Evolutionary conservation across 1,140 invertebrate species (phyloP).

Genomic region (Notospermus geniculatus): DNA sequence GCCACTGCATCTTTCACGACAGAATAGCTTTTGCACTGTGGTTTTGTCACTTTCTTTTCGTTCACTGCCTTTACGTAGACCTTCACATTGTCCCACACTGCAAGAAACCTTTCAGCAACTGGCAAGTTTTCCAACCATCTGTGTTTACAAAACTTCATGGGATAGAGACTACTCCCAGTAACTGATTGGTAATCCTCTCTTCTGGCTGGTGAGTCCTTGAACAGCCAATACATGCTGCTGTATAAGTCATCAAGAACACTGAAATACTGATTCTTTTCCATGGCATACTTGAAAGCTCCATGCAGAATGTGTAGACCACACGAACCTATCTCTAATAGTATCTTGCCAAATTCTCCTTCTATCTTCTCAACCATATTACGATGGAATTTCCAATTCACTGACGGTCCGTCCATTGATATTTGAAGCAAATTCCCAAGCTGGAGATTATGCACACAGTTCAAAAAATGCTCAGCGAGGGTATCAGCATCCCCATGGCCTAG

Average conservation of each 20-base stretch:
- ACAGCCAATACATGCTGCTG: conserved; percentile 16
- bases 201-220: conserved; percentile 25
- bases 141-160: conserved; percentile 17
- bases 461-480: no score
- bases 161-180: conserved; percentile 2
- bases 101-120: conserved; percentile 17
- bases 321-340: conserved; percentile 21
- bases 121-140: conserved; percentile 26
- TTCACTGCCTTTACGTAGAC: conserved; percentile 17
- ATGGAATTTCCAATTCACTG: no score
- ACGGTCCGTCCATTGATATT: no score
- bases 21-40: conserved; percentile 18
- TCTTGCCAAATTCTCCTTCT: background rate
- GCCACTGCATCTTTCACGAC: background rate
- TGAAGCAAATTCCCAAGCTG: no score
- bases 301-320: conserved; percentile 26
- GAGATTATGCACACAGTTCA: no score
- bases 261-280: background rate
- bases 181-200: conserved; percentile 19
- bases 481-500: no score
- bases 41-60: conserved; percentile 19
- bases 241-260: conserved; percentile 17
- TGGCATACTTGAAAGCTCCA: conserved; percentile 22
- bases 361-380: no score
- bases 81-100: conserved; percentile 3